Evolutionary conservation across 2,888 invertebrate species (phyloP), one percentile per base, ranked within the genome.

Genomic region (Meteorus cinctellus): DNA sequence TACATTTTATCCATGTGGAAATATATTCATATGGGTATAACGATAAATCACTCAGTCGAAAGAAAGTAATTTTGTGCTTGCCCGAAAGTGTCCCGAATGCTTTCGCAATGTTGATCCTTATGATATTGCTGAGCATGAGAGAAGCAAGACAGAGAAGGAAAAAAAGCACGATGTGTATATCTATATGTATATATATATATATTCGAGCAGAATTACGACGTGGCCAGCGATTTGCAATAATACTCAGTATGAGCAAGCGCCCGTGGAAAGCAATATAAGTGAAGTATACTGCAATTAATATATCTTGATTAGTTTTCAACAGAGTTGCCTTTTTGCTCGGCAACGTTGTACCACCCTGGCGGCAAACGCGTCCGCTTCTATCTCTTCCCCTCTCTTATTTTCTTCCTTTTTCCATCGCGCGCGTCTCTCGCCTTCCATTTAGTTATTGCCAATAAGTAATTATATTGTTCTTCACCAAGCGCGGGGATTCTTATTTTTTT

Each of bases 201-300:
- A 29, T 29, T 45, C 29, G 48, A 34, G 29, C 36, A 41, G 60
- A 66, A 71, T 75, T 75, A 75, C 59, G 71, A 70, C 62, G 62
- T 45, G 41, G 72, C 72, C 72, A 73, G 83, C 82, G 85, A 87
- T 86, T 86, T 84, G 86, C 84, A 86, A 86, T 85, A 86, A 85
- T 83, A 84, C 84, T 82, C 82, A 81, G 72, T 81, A 82, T 83
- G 80, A 78, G 79, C 80, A 79, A 82, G 83, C 81, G 80, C 81
- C 79, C 60, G 70, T 80, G 81, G 79, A 82, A 83, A 83, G 83
- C 83, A 85, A 84, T 85, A 83, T 84, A 84, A 86, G 85, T 84
- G 85, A 83, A 86, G 86, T 86, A 83, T 84, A 83, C 82, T 82
- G 85, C 86, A 86, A 87, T 87, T 88, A 88, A 87, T 88, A 85